A percentile compares a stretch with the other conserved stretches of the same genome.
Conservation (phyloP, 2,113 vertebrate genomes). For the Stegostoma tigrinum region DNA sequence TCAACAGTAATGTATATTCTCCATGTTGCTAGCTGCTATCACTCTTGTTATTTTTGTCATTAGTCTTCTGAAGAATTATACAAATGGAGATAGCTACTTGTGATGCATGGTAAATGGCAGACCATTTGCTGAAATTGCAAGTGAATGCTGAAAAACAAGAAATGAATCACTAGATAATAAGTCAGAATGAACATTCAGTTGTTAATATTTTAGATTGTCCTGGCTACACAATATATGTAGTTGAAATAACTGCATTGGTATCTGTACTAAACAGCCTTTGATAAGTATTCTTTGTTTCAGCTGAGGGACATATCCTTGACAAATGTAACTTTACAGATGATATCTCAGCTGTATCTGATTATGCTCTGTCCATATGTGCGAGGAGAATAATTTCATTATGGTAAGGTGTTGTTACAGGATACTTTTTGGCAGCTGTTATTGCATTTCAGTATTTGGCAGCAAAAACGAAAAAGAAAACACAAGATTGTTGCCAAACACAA, state of each 20-base stretch:
- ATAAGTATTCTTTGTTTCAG: not conserved
- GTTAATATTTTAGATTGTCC: not conserved
- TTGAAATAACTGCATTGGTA: not conserved
- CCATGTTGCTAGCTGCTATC: not conserved
- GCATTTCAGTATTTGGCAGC: constrained; percentile 5
- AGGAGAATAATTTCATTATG: not conserved
- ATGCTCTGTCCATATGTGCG: not conserved
- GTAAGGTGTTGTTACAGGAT: not conserved
- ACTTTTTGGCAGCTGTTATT: not conserved
- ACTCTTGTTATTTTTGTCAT: not conserved
- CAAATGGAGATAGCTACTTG: not conserved
- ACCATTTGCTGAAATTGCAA: not conserved
- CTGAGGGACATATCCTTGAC: not conserved
- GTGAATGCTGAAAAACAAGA: not conserved
- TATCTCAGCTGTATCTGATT: not conserved
- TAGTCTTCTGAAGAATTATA: not conserved
- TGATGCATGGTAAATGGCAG: too few relatives aligned
- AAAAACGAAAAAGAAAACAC: not conserved
- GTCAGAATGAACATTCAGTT: not conserved
- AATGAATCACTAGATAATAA: not conserved
- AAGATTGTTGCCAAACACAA: not conserved
- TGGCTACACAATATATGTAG: not conserved
- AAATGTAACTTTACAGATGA: not conserved
- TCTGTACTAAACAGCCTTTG: not conserved
- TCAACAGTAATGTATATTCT: not conserved